Evolutionary conservation across 2,888 invertebrate genomes (phyloP), one percentile per base, ranked within the genome.

Genomic region (Lithophane leautieri): DNA sequence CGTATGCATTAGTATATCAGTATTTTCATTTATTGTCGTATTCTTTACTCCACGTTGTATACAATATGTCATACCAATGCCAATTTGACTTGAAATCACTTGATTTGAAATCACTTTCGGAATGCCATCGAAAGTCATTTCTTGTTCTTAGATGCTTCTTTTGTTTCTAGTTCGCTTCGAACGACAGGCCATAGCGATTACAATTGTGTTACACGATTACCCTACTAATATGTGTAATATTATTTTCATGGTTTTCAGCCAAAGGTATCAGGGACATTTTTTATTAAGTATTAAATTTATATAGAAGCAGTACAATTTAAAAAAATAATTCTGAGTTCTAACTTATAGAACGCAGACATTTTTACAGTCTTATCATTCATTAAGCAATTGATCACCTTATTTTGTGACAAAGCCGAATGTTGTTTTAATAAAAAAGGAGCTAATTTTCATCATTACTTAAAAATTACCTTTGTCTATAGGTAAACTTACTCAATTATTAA

Each of bases 331-430:
- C 25, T 12, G 8, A 67, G 12, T 58, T 52, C 8, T 34, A 28
- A 74, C 40, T n/a, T 11, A 42, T 4, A 25, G 28, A 74, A 78
- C n/a, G 6, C 28, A 42, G 34, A 50, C n/a, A 34, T 70, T 73
- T 50, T 22, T 34, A 58, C 86, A 84, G 78, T 81, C 78, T 80
- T 84, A 42, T 68, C 34, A 34, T 6, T 34, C 34, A 34, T 34
- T 6, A 34, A 34, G 34, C 34, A 70, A 72, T 42, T 40, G 50
- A 25, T 40, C 52, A 42, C 9, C n/a, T 68, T 1, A 54, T 54
- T 14, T n/a, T 19, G 19, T 25, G 28, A 44, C 52, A 78, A 58
- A 54, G 42, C 65, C 50, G 19, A n/a, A 19, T 52, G 16, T 6
- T 34, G 28, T 40, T 52, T 58, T n/a, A 19, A 73, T 54, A 16